A percentile compares a stretch with the other conserved stretches of the same genome.
These are phyloP conservation scores for Dynastes hyllus DNA, from an alignment of 2,888 invertebrate genomes.

Conservation along the genomic window DNA sequence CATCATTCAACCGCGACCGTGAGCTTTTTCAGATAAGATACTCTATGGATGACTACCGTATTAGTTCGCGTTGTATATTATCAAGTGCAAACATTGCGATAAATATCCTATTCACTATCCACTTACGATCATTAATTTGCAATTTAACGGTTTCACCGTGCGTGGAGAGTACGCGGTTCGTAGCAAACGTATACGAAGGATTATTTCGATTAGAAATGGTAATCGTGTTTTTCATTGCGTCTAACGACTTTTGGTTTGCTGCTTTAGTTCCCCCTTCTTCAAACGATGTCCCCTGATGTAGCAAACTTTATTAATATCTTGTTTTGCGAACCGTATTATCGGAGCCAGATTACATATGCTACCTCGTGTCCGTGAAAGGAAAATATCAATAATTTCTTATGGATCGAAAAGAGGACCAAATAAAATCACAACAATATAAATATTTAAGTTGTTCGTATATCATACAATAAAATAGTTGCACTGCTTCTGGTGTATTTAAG, in stretches of 20 bases:
- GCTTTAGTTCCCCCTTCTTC: not conserved
- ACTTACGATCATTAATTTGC: slow-evolving; percentile 35
- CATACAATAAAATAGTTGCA: too few relatives aligned
- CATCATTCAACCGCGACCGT: slow-evolving; percentile 33
- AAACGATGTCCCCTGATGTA: not conserved
- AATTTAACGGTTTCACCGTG: slow-evolving; percentile 26
- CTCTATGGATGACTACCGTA: slow-evolving; percentile 34
- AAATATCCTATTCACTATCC: slow-evolving; percentile 29
- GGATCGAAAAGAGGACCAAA: too few relatives aligned
- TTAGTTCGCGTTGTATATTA: slow-evolving; percentile 35
- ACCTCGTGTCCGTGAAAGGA: too few relatives aligned
- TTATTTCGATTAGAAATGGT: slow-evolving; percentile 41
- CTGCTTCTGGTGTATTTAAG: too few relatives aligned
- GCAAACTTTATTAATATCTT: slow-evolving; percentile 61
- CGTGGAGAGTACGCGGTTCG: not conserved
- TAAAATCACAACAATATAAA: too few relatives aligned
- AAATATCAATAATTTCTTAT: too few relatives aligned
- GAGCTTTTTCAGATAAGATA: slow-evolving; percentile 49
- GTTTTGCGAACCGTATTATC: slow-evolving; percentile 55
- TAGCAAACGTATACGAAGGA: not conserved
- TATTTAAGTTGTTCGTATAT: too few relatives aligned
- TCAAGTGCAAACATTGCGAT: slow-evolving; percentile 32
- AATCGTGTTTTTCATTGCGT: slow-evolving; percentile 38
- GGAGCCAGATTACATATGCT: slow-evolving; percentile 26
- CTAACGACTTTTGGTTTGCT: slow-evolving; percentile 34